Evolutionary conservation across 2,797 vertebrate genomes (phyloP), one percentile per base, ranked within the genome.

Genomic region (Coccyzus lansbergi): DNA sequence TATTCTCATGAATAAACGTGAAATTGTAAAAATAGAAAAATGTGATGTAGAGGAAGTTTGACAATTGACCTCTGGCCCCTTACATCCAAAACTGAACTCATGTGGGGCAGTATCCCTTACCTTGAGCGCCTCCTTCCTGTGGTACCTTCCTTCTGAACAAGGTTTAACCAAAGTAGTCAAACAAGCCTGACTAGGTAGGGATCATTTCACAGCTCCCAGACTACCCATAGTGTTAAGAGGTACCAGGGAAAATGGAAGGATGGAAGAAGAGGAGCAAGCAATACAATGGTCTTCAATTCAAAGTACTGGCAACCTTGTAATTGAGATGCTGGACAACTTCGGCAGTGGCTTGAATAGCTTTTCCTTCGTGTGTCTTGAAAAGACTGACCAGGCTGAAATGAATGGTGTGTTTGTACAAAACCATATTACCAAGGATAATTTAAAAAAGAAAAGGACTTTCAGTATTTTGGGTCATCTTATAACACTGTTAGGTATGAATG

Each of bases 41-140:
- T 22, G 12, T 18, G 24, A 4, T 16, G 8, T 38, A 8, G 29
- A 8, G 4, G 15, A 84, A 75, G 31, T 1, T 40, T 19, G n/a
- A 81, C 21, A 17, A 82, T 19, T 28, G 34, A 3, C 86, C 18
- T 26, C 33, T 34, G 18, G 4, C 16, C 17, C 22, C 17, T 60
- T 52, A 25, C 26, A 60, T 11, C 14, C 33, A 46, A 71, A 12
- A 29, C 28, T 36, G 21, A 79, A 51, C 11, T 70, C 59, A 17
- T 4, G 10, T 6, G 5, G 9, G 29, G 4, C 2, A 1, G 38
- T n/a, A 72, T 11, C 7, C 2, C 16, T 16, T 80, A 26, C 22
- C 12, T 65, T 33, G 44, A 13, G n/a, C 29, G 16, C 4, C 16
- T 90, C n/a, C 19, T 59, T 72, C 7, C 29, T 38, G 3, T 17